phyloP scores from a whole-genome alignment of 2,888 invertebrate species.

The Xestia rhomboidea region DNA sequence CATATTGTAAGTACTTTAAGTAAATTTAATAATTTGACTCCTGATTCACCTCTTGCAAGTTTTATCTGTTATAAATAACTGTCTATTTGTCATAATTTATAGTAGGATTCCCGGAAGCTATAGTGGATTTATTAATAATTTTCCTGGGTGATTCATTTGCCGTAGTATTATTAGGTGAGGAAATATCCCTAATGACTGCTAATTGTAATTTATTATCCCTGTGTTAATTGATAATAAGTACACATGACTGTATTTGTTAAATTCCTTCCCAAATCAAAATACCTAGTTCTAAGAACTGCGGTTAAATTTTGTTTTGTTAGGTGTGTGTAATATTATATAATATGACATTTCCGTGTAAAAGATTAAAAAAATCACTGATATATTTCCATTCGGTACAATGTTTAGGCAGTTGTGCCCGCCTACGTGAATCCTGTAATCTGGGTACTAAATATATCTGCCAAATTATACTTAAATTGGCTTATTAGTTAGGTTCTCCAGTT shows the following conservation, averaged over 20 bases:
- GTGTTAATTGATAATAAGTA: slow-evolving; percentile 7
- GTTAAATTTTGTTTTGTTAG: background rate
- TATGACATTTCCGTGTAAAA: background rate
- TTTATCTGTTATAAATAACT: slow-evolving; percentile 35
- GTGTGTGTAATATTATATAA: slow-evolving; percentile 8
- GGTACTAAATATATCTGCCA: background rate
- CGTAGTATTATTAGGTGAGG: slow-evolving; percentile 25
- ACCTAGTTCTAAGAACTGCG: slow-evolving; percentile 18
- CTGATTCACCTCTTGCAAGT: slow-evolving; percentile 33
- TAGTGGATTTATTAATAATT: slow-evolving; percentile 36
- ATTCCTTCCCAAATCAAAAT: slow-evolving; percentile 1
- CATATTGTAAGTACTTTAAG: background rate
- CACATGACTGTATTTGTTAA: slow-evolving; percentile 4
- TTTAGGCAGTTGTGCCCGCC: slow-evolving; percentile 9
- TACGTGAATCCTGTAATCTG: slow-evolving; percentile 7
- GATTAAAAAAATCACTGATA: background rate
- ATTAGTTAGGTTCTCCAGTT: background rate
- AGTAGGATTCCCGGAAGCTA: slow-evolving; percentile 39
- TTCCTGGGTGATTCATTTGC: slow-evolving; percentile 46
- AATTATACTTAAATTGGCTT: background rate
- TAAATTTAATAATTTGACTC: slow-evolving; percentile 9
- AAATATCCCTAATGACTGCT: slow-evolving; percentile 30
- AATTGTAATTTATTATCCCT: slow-evolving; percentile 25
- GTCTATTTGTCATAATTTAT: slow-evolving; percentile 33
- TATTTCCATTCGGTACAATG: background rate